These are phyloP conservation scores for Stenodema calcarata DNA, from an alignment of 2,888 invertebrate genomes.

Conservation along the genomic window DNA sequence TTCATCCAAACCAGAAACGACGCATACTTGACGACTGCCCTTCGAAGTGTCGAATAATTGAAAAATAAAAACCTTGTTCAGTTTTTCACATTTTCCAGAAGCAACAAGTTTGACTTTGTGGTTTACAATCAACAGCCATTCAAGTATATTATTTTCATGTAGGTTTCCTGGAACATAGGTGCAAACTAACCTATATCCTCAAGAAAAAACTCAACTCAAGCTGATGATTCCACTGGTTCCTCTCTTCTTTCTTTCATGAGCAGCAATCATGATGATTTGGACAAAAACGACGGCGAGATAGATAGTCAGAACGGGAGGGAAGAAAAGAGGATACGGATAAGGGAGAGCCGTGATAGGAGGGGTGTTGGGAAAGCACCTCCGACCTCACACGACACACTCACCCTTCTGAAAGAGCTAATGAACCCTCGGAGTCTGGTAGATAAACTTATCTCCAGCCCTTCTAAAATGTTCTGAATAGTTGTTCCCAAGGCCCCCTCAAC, in stretches of 20 bases:
- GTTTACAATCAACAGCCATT: too few species aligned
- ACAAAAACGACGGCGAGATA: neutral
- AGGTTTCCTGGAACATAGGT: too few species aligned
- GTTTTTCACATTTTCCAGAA: too few species aligned
- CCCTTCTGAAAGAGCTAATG: slow-evolving; percentile 14
- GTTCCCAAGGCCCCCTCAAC: neutral
- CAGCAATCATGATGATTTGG: neutral
- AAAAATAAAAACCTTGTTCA: too few species aligned
- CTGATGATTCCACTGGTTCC: too few species aligned
- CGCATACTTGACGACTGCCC: too few species aligned
- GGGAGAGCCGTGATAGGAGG: neutral
- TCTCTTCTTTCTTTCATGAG: neutral
- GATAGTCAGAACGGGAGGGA: neutral
- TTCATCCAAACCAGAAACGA: too few species aligned
- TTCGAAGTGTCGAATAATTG: too few species aligned
- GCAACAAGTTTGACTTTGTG: too few species aligned
- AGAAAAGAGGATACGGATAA: neutral
- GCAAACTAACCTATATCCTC: too few species aligned
- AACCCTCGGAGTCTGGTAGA: neutral
- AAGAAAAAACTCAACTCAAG: too few species aligned
- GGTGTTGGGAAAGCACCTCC: neutral
- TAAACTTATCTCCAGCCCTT: slow-evolving; percentile 5
- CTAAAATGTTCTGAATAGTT: slow-evolving; percentile 14
- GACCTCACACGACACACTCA: neutral
- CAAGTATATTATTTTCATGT: too few species aligned